Evolutionary conservation across 2,797 vertebrate genomes (phyloP), one percentile per base, ranked within the genome.

Genomic region (Chrysocyon brachyurus): DNA sequence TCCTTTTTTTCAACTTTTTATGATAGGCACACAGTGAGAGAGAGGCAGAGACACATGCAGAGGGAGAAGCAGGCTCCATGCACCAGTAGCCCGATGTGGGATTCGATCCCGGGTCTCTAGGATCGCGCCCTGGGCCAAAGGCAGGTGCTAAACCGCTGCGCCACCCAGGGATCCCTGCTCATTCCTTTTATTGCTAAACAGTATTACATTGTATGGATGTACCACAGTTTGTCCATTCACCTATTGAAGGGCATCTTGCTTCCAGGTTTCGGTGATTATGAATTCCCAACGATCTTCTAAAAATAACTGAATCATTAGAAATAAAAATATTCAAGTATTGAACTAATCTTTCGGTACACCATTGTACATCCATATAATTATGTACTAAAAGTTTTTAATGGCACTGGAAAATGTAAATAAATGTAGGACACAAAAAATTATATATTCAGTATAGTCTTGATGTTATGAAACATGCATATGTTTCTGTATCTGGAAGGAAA

Each of bases 401-500:
- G 6, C 12, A 66, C 14, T 86, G 9, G 59, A 52, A 77, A 94
- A 95, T 68, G 12, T 66, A 87, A 95, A 68, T 61, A 91, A 87
- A 91, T 72, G 26, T 91, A 82, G 16, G 15, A 59, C 16, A 64
- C 56, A 56, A 57, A 91, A 91, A 5, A 70, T 96, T 90, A 19
- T 63, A 17, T 89, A 96, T 77, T 86, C 15, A 82, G 12, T 78
- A 63, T 92, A 9, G 88, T 81, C 63, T 86, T 17, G 26, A 26
- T 81, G 49, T 36, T 16, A 82, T 72, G 26, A 83, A 94, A 91
- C 40, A 86, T 83, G 28, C 40, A 54, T 63, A 66, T 66, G 2
- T 83, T 11, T 83, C 61, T 90, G 9, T 93, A 33, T 83, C 22
- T 95, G 21, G 72, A 61, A 96, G 54, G 57, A 93, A 89, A 90